Conservation (phyloP, 2,113 vertebrate genomes). For the Chitala chitala region DNA sequence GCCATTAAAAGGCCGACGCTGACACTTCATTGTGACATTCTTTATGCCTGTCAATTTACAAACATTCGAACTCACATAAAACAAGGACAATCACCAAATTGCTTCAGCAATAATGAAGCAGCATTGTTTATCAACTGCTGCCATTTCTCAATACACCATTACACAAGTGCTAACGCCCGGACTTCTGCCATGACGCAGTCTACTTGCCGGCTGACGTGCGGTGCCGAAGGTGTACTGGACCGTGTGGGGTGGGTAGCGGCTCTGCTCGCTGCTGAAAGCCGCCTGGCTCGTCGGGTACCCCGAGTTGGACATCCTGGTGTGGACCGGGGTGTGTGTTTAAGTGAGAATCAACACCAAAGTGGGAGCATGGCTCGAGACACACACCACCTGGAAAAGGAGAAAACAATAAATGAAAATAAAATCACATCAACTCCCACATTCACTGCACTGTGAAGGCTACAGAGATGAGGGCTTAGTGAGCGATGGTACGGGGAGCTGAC, state of each 20-base stretch:
- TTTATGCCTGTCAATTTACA: too few relatives aligned
- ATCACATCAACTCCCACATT: not conserved
- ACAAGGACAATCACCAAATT: too few relatives aligned
- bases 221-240: slow-evolving; percentile 87
- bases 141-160: too few relatives aligned
- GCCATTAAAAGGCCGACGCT: too few relatives aligned
- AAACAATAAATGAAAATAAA: not conserved
- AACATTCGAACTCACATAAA: too few relatives aligned
- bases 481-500: not conserved
- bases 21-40: too few relatives aligned
- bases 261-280: slow-evolving; percentile 91
- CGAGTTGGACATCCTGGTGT: slow-evolving; percentile 88
- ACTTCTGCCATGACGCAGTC: not conserved
- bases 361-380: slow-evolving; percentile 71
- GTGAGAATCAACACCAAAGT: slow-evolving; percentile 66
- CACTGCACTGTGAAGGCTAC: too few relatives aligned
- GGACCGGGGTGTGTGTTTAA: slow-evolving; percentile 61
- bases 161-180: too few relatives aligned
- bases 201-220: slow-evolving; percentile 78
- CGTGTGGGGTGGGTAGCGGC: slow-evolving; percentile 84
- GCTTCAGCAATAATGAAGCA: too few relatives aligned
- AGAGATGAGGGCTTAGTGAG: too few relatives aligned
- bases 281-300: slow-evolving; percentile 94
- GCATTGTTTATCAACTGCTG: too few relatives aligned
- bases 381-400: slow-evolving; percentile 64